Percentiles rank a stretch among this genome's conserved stretches.
phyloP scores from a whole-genome alignment of 2,888 invertebrate genomes.

The Caenorhabditis sp. region DNA sequence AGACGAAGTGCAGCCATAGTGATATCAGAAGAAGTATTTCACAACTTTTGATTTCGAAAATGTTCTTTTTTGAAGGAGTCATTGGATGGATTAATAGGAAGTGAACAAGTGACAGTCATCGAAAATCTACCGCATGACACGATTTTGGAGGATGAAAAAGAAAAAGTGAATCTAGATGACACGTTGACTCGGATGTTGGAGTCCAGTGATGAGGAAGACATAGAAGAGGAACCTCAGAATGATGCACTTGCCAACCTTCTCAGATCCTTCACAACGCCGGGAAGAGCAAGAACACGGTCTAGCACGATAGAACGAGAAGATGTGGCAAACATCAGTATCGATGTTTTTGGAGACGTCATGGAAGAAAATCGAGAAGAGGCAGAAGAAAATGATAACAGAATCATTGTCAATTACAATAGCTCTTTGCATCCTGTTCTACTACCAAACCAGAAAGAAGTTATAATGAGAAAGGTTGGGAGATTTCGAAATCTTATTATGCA shows the following conservation, averaged over 20 bases:
- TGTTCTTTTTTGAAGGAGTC: conserved; percentile 24
- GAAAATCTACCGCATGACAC: conserved; percentile 21
- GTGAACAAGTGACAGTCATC: conserved; percentile 42
- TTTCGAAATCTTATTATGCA: neutral
- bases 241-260: conserved; percentile 52
- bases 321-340: conserved; percentile 24
- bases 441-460: conserved; percentile 1
- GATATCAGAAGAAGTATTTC: conserved; percentile 15
- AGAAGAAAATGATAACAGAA: neutral
- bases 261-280: conserved; percentile 28
- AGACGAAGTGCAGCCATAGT: conserved; percentile 43
- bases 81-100: conserved; percentile 20
- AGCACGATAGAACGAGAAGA: conserved; percentile 1
- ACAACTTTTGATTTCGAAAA: conserved; percentile 4
- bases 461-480: conserved; percentile 7
- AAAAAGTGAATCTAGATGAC: conserved; percentile 32
- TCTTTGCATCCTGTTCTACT: conserved; percentile 10
- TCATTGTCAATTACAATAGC: neutral
- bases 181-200: conserved; percentile 39
- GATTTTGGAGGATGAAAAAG: conserved; percentile 10
- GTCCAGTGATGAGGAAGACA: conserved; percentile 38
- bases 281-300: neutral
- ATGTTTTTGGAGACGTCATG: conserved; percentile 26
- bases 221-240: conserved; percentile 3
- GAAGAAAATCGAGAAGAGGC: neutral